A percentile compares a stretch with the other conserved stretches of the same genome.
phyloP scores from a whole-genome alignment of 2,888 invertebrate species.

The Trichopria drosophilae region DNA sequence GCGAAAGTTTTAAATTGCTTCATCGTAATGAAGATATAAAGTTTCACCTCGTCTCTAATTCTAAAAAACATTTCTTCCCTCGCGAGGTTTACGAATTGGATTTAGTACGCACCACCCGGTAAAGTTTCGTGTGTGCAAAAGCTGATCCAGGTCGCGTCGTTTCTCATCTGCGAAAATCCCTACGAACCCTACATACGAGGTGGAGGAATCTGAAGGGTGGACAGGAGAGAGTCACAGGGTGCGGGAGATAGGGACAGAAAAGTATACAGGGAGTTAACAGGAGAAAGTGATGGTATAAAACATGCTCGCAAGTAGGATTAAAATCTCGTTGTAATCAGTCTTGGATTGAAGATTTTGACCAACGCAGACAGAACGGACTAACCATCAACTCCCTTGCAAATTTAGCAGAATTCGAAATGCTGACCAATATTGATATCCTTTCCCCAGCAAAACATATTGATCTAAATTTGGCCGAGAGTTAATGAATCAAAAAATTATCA shows the following conservation, averaged over 20 bases:
- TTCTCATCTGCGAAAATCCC: constrained; percentile 39
- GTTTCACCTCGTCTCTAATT: background rate
- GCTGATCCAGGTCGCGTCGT: constrained; percentile 34
- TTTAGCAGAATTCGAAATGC: constrained; percentile 40
- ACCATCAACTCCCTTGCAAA: constrained; percentile 40
- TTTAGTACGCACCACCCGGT: constrained; percentile 21
- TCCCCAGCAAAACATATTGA: no score
- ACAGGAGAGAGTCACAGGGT: constrained; percentile 29
- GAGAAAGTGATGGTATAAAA: no score
- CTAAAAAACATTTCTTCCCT: background rate
- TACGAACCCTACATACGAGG: constrained; percentile 15
- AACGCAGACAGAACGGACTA: no score
- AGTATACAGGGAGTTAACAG: background rate
- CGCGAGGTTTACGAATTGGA: constrained; percentile 21
- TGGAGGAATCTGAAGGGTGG: constrained; percentile 20
- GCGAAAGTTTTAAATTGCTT: no score
- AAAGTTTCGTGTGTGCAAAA: constrained; percentile 31
- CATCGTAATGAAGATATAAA: no score
- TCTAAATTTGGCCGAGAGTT: no score
- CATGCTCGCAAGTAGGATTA: constrained; percentile 31
- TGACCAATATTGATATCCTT: no score
- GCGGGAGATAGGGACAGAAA: background rate
- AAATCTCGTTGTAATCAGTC: constrained; percentile 23
- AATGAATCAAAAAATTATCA: no score
- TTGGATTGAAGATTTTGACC: constrained; percentile 9